A percentile compares a stretch with the other conserved stretches of the same genome.
These are phyloP conservation scores for Rugalucina vietnamica DNA, from an alignment of 2,888 invertebrate species.

Conservation along the genomic window DNA sequence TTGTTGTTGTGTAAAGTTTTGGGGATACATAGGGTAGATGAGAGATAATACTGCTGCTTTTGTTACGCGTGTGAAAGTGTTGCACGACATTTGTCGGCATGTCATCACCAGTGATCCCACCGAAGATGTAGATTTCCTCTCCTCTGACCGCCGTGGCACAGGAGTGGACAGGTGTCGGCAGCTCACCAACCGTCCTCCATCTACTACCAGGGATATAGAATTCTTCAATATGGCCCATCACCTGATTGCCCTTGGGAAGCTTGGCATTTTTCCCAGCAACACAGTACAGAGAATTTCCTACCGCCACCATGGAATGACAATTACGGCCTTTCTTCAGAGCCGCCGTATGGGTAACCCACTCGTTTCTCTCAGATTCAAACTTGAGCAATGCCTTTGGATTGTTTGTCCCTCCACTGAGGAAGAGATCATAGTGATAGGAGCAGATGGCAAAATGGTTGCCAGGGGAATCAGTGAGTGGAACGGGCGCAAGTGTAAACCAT, in stretches of 20 bases:
- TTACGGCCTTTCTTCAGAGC: conserved; percentile 58
- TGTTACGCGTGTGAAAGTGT: conserved; percentile 56
- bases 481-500: conserved; percentile 65
- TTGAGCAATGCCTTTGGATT: conserved; percentile 58
- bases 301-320: conserved; percentile 61
- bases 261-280: conserved; percentile 58
- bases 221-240: conserved; percentile 61
- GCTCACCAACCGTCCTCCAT: conserved; percentile 62
- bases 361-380: conserved; percentile 65
- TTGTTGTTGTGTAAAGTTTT: conserved; percentile 41
- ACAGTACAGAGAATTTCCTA: conserved; percentile 58
- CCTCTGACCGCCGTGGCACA: conserved; percentile 53
- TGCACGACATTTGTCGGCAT: conserved; percentile 46
- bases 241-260: conserved; percentile 38
- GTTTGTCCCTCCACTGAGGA: conserved; percentile 58
- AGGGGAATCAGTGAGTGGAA: conserved; percentile 56
- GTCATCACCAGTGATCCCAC: conserved; percentile 52
- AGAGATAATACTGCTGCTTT: conserved; percentile 54
- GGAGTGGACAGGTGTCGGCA: conserved; percentile 54
- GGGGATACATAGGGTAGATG: conserved; percentile 40
- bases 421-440: conserved; percentile 61
- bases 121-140: conserved; percentile 62
- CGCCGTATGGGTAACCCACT: conserved; percentile 54
- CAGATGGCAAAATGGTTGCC: conserved; percentile 57
- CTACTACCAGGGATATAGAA: conserved; percentile 52